A percentile compares a stretch with the other conserved stretches of the same genome.
Conservation (phyloP, 2,888 invertebrate genomes). For the Aethes cnicana region DNA sequence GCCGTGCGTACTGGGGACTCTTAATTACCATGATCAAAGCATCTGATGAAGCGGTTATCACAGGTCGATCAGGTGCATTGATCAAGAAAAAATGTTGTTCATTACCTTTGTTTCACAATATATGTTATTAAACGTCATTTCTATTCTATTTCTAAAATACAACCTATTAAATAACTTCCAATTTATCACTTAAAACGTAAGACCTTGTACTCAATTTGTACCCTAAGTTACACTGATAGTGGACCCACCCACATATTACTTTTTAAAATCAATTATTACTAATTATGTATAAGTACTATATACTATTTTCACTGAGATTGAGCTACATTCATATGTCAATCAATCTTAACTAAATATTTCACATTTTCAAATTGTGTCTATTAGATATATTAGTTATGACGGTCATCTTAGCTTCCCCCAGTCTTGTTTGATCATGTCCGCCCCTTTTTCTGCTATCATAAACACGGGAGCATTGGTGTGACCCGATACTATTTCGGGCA, state of each 20-base stretch:
- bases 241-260: too few species aligned
- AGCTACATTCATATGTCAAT: not conserved
- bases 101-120: too few species aligned
- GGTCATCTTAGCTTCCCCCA: constrained; percentile 54
- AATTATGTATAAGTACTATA: not conserved
- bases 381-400: not conserved
- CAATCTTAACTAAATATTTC: not conserved
- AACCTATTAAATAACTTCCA: too few species aligned
- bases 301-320: constrained; percentile 1
- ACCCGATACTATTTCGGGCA: constrained; percentile 89
- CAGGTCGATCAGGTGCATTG: not conserved
- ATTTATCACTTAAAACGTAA: too few species aligned
- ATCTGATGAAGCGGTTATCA: not conserved
- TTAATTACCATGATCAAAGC: not conserved
- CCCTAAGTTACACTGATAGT: too few species aligned
- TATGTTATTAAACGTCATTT: too few species aligned
- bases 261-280: too few species aligned
- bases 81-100: not conserved
- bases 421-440: constrained; percentile 86
- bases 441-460: constrained; percentile 92
- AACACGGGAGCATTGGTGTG: constrained; percentile 90
- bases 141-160: too few species aligned
- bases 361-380: too few species aligned
- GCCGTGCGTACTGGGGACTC: too few species aligned
- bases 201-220: too few species aligned